phyloP scores from a whole-genome alignment of 2,797 vertebrate species.

The Cercopithecus petaurista region DNA sequence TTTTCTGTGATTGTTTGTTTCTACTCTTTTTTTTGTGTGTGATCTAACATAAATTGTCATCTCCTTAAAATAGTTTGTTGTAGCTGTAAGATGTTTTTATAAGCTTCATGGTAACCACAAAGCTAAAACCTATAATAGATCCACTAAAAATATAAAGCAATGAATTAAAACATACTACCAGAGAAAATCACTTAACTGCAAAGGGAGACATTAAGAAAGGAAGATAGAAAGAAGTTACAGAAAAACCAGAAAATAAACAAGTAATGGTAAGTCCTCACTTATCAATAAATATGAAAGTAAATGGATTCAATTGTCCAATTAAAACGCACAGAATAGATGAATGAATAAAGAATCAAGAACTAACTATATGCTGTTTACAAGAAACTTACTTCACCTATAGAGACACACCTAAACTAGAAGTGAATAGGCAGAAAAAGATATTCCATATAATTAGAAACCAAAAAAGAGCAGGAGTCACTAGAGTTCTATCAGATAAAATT shows the following conservation, averaged over 20 bases:
- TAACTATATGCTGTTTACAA: neutral
- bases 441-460: neutral
- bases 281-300: neutral
- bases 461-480: neutral
- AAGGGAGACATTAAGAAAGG: neutral
- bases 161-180: neutral
- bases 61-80: neutral
- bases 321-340: neutral
- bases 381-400: neutral
- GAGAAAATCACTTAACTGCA: neutral
- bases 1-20: neutral
- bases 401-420: neutral
- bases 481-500: neutral
- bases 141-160: neutral
- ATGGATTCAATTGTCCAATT: neutral
- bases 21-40: neutral
- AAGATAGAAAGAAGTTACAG: neutral
- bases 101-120: neutral
- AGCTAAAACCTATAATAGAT: neutral
- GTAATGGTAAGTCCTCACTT: neutral
- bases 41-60: neutral
- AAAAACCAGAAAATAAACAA: neutral
- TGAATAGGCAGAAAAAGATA: neutral
- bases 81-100: neutral
- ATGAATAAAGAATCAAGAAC: neutral